Percentiles rank a stretch among this genome's conserved stretches.
phyloP scores from a whole-genome alignment of 2,113 vertebrate species.

The Engraulis encrasicolus region DNA sequence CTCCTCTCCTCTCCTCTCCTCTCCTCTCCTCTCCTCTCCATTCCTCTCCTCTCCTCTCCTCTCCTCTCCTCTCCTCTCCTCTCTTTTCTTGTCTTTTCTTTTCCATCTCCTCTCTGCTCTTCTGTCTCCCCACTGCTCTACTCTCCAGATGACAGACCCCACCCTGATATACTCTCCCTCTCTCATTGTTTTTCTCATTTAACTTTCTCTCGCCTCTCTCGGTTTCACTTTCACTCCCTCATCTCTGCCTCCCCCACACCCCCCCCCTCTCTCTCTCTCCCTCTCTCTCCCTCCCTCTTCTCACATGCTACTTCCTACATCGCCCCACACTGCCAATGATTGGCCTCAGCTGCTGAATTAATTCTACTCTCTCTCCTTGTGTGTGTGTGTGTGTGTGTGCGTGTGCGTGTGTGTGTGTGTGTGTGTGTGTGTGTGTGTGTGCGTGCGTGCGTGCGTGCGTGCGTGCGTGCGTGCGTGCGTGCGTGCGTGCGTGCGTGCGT shows the following conservation, averaged over 20 bases:
- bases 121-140: constrained; percentile 30
- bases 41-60: constrained; percentile 78
- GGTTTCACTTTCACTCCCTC: background rate
- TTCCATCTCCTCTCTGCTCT: too few relatives aligned
- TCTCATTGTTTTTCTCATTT: background rate
- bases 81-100: constrained; percentile 30
- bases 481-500: too few relatives aligned
- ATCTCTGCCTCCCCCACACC: background rate
- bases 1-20: constrained; percentile 46
- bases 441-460: too few relatives aligned
- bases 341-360: background rate
- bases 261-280: background rate
- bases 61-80: constrained; percentile 46
- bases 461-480: too few relatives aligned
- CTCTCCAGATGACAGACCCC: background rate
- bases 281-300: background rate
- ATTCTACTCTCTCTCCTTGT: background rate
- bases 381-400: background rate
- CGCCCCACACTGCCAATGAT: background rate
- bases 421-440: background rate
- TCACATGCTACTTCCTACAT: background rate
- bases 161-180: background rate
- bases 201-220: background rate
- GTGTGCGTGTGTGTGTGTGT: constrained; percentile 5
- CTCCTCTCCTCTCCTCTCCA: constrained; percentile 37